Evolutionary conservation across 2,113 vertebrate species (phyloP).

Genomic region (Sphaerodactylus townsendi): DNA sequence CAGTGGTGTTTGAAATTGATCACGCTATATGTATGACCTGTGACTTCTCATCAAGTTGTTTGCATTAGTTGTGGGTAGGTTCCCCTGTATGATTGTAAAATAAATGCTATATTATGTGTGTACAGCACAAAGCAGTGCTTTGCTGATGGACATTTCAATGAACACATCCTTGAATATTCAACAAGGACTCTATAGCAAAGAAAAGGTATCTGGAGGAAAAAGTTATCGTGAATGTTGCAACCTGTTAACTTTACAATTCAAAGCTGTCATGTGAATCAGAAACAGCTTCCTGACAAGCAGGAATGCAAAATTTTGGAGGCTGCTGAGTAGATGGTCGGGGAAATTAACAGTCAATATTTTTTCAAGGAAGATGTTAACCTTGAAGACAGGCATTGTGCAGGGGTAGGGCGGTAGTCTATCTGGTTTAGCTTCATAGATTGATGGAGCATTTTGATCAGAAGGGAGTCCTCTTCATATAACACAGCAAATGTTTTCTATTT

Average conservation of each 20-base stretch:
- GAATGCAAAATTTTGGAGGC: constrained; percentile 32
- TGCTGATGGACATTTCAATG: constrained; percentile 39
- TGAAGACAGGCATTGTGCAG: constrained; percentile 28
- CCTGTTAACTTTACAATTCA: not conserved
- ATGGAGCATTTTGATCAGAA: constrained; percentile 37
- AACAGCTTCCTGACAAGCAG: constrained; percentile 54
- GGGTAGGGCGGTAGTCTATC: constrained; percentile 2
- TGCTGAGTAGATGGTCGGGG: not conserved
- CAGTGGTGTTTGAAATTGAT: constrained; percentile 52
- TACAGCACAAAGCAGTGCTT: constrained; percentile 46
- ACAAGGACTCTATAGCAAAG: not conserved
- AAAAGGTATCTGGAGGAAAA: constrained; percentile 28
- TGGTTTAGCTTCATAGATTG: not conserved
- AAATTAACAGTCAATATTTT: not conserved
- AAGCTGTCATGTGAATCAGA: constrained; percentile 36
- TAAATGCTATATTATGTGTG: constrained; percentile 39
- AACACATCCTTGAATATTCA: not conserved
- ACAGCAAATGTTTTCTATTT: constrained; percentile 37
- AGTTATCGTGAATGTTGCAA: constrained; percentile 45
- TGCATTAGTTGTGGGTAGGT: constrained; percentile 23
- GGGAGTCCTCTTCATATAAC: constrained; percentile 29
- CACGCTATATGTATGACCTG: constrained; percentile 32
- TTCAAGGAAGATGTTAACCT: constrained; percentile 25
- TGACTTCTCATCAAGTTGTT: constrained; percentile 36
- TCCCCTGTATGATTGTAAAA: constrained; percentile 35